A percentile compares a stretch with the other conserved stretches of the same genome.
Evolutionary conservation across 2,113 vertebrate genomes (phyloP).

Genomic region (Saguinus midas): DNA sequence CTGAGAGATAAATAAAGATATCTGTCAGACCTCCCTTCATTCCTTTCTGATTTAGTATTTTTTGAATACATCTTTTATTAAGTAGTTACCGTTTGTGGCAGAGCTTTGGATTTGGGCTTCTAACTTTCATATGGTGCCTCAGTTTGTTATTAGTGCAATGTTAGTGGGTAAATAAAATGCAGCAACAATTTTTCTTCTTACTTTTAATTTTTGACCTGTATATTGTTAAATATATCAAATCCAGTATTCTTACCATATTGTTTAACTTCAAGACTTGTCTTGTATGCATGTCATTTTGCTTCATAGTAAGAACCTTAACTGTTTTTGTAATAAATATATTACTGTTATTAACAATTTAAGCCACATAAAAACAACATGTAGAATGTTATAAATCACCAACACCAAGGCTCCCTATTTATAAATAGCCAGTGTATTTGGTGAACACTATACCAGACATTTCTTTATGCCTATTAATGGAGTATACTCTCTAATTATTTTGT

Average conservation of each 20-base stretch:
- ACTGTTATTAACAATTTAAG: background rate
- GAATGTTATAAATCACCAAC: background rate
- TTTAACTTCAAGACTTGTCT: background rate
- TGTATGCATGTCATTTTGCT: background rate
- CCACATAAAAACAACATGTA: background rate
- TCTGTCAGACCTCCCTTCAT: background rate
- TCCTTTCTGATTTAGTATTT: background rate
- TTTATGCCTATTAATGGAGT: background rate
- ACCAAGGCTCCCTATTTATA: background rate
- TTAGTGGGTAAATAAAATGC: constrained; percentile 13
- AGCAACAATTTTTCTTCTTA: background rate
- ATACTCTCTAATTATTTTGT: background rate
- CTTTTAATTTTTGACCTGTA: background rate
- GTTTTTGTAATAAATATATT: background rate
- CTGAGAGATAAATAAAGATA: constrained; percentile 16
- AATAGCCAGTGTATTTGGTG: background rate
- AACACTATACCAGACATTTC: background rate
- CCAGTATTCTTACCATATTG: background rate
- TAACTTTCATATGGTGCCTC: background rate
- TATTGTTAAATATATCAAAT: background rate
- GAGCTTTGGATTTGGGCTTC: background rate
- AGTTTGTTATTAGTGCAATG: background rate
- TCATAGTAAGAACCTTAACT: background rate
- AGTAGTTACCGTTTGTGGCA: background rate
- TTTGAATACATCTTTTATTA: constrained; percentile 7